These are phyloP conservation scores for Drosophila yooni DNA, from an alignment of 2,888 invertebrate genomes.

Conservation along the genomic window DNA sequence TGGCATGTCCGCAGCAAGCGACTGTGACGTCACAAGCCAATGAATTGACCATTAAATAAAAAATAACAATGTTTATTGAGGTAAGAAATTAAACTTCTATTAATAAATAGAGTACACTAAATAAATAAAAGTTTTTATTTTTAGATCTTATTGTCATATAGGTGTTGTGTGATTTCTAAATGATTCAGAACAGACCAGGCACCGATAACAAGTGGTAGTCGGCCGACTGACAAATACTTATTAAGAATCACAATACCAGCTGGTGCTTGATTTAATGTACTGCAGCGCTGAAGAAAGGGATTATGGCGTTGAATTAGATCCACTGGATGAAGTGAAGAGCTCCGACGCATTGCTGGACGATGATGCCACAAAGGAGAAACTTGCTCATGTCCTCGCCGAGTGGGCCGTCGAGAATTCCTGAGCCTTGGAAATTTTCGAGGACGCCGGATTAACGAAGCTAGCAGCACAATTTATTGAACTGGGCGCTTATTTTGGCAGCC, in stretches of 20 bases:
- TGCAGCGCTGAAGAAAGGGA: background rate
- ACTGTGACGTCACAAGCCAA: constrained; percentile 26
- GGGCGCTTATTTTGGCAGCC: background rate
- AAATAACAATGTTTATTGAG: background rate
- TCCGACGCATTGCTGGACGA: background rate
- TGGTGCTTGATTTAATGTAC: background rate
- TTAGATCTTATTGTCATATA: background rate
- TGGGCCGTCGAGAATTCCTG: background rate
- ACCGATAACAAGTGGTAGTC: constrained; percentile 1
- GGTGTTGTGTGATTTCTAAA: background rate
- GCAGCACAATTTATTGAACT: background rate
- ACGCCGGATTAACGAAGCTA: background rate
- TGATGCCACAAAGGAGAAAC: background rate
- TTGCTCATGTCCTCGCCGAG: background rate
- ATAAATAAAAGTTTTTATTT: background rate
- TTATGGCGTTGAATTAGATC: background rate
- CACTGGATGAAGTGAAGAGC: background rate
- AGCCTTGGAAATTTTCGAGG: background rate
- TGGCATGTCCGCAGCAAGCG: constrained; percentile 4
- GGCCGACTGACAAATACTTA: background rate
- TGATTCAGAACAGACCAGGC: background rate
- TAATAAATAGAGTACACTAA: background rate
- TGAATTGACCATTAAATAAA: background rate
- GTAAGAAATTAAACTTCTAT: background rate
- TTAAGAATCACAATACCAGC: background rate